These are phyloP conservation scores for Penaeus japonicus DNA, from an alignment of 1,140 invertebrate species.

Conservation along the genomic window DNA sequence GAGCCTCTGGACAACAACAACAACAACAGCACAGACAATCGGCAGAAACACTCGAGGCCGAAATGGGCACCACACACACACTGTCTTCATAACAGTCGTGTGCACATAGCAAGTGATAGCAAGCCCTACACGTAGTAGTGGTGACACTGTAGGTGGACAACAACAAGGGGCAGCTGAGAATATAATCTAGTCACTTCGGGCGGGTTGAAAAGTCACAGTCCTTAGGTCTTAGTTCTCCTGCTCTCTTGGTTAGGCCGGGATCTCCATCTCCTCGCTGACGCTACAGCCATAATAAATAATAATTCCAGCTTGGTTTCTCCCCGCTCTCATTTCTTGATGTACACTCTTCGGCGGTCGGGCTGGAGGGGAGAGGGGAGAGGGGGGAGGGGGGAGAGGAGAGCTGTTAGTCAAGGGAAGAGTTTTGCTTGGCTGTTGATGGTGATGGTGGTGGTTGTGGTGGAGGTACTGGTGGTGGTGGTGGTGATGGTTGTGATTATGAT, in stretches of 20 bases:
- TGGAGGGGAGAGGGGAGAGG: neutral
- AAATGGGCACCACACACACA: slow-evolving; percentile 11
- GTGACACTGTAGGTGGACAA: neutral
- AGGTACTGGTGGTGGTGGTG: too few species aligned
- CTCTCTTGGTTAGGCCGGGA: neutral
- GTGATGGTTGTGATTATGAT: too few species aligned
- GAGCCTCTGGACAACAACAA: neutral
- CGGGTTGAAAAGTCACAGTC: neutral
- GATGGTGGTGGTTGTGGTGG: too few species aligned
- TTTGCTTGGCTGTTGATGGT: neutral
- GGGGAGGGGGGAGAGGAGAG: neutral
- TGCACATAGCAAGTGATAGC: neutral
- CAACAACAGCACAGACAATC: neutral
- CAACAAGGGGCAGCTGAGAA: neutral
- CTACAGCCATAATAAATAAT: neutral
- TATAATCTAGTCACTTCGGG: neutral
- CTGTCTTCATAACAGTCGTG: slow-evolving; percentile 52
- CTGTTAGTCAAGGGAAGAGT: neutral
- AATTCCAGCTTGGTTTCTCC: neutral
- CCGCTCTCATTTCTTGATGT: slow-evolving; percentile 47
- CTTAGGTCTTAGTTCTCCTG: neutral
- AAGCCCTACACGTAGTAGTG: slow-evolving; percentile 32
- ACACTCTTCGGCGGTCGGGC: slow-evolving; percentile 42
- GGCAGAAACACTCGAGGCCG: neutral
- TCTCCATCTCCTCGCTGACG: neutral